A percentile compares a stretch with the other conserved stretches of the same genome.
phyloP scores from a whole-genome alignment of 2,888 invertebrate species.

The Hirtodrosophila duncani region DNA sequence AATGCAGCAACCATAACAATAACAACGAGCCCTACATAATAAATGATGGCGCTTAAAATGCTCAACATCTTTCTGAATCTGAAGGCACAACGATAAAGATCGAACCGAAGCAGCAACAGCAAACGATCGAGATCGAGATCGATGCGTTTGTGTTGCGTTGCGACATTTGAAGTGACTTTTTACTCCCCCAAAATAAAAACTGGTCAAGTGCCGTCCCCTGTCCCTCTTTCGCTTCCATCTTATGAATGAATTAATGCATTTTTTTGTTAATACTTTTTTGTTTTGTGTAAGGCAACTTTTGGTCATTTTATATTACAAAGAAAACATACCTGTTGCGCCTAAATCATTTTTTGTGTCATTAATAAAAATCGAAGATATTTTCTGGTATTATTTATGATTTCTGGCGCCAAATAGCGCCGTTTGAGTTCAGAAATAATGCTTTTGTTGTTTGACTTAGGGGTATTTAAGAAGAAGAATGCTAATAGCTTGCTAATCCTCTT shows the following conservation, averaged over 20 bases:
- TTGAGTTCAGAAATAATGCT: conserved; percentile 6
- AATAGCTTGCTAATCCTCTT: no score
- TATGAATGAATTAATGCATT: conserved; percentile 67
- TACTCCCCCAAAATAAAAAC: conserved; percentile 32
- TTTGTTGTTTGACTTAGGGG: not conserved
- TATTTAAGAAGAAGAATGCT: not conserved
- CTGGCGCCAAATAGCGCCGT: conserved; percentile 57
- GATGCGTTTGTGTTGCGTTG: no score
- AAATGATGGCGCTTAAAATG: conserved; percentile 77
- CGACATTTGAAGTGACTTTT: conserved; percentile 49
- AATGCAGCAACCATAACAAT: conserved; percentile 53
- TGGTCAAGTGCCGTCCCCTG: conserved; percentile 50
- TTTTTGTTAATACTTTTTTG: conserved; percentile 39
- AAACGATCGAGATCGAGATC: no score
- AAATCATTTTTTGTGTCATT: conserved; percentile 60
- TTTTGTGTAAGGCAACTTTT: conserved; percentile 52
- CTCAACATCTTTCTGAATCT: conserved; percentile 67
- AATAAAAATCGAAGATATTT: conserved; percentile 48
- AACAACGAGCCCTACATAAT: conserved; percentile 63
- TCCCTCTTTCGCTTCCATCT: conserved; percentile 25
- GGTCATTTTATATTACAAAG: conserved; percentile 41
- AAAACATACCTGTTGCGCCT: conserved; percentile 44
- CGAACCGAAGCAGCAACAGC: no score
- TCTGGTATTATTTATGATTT: conserved; percentile 56
- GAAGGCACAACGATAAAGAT: conserved; percentile 60